phyloP scores from a whole-genome alignment of 2,888 invertebrate species.

The Hydraecia micacea region DNA sequence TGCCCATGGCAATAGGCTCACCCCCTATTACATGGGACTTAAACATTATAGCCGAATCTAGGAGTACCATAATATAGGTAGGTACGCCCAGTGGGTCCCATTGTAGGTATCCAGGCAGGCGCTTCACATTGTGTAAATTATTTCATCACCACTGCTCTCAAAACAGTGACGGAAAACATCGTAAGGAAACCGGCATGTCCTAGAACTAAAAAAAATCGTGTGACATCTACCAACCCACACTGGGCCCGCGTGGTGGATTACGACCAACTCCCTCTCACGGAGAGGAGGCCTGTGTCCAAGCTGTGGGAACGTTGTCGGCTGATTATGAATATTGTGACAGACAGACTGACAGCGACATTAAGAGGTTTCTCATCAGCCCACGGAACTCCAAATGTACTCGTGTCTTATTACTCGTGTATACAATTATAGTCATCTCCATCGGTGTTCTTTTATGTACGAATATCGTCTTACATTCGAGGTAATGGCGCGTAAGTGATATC shows the following conservation, averaged over 20 bases:
- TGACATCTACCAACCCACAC: background rate
- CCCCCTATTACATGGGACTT: too few relatives aligned
- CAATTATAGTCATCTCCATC: constrained; percentile 66
- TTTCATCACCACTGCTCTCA: too few relatives aligned
- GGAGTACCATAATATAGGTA: too few relatives aligned
- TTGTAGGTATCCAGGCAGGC: too few relatives aligned
- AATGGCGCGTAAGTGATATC: constrained; percentile 75
- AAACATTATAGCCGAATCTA: too few relatives aligned
- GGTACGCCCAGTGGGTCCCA: too few relatives aligned
- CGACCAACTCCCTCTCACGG: background rate
- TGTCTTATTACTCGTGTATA: constrained; percentile 64
- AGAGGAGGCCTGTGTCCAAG: too few relatives aligned
- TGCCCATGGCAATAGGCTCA: too few relatives aligned
- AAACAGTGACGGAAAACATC: too few relatives aligned
- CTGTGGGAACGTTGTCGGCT: background rate
- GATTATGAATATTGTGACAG: background rate
- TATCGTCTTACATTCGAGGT: constrained; percentile 73
- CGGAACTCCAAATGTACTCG: constrained; percentile 37
- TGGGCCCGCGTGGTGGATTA: background rate
- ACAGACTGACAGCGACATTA: constrained; percentile 30
- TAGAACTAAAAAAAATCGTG: background rate
- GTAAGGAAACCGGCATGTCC: too few relatives aligned
- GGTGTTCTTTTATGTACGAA: constrained; percentile 66
- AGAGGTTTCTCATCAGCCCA: constrained; percentile 12
- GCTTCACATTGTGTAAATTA: too few relatives aligned